Evolutionary conservation across 2,888 invertebrate species (phyloP).

Genomic region (Drosophila suboccidentalis): DNA sequence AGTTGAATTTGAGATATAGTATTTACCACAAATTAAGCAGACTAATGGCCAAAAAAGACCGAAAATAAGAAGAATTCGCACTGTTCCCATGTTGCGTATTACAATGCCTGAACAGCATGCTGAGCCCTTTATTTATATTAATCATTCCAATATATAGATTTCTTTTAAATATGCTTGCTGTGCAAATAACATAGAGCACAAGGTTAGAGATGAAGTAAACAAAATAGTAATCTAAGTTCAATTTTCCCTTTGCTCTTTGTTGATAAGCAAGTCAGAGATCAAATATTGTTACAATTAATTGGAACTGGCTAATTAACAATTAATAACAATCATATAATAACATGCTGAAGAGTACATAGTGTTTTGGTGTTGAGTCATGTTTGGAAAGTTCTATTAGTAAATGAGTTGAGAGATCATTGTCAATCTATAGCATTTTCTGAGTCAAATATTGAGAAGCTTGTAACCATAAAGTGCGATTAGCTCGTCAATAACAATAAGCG

Average conservation of each 20-base stretch:
- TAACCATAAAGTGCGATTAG: neutral
- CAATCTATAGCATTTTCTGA: neutral
- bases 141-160: neutral
- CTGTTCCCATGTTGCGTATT: neutral
- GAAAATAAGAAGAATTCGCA: neutral
- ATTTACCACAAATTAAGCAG: neutral
- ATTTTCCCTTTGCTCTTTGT: neutral
- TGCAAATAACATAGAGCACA: neutral
- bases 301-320: neutral
- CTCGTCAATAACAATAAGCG: neutral
- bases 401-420: neutral
- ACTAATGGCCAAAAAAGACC: neutral
- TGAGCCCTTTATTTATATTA: constrained; percentile 4
- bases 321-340: neutral
- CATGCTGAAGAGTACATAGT: neutral
- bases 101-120: neutral
- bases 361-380: neutral
- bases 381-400: neutral
- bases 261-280: constrained; percentile 3
- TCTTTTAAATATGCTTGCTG: neutral
- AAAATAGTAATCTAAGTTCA: neutral
- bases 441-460: neutral
- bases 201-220: neutral
- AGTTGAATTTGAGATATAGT: neutral
- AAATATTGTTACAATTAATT: neutral